phyloP scores from a whole-genome alignment of 2,797 vertebrate species.

The Cyclura pinguis region DNA sequence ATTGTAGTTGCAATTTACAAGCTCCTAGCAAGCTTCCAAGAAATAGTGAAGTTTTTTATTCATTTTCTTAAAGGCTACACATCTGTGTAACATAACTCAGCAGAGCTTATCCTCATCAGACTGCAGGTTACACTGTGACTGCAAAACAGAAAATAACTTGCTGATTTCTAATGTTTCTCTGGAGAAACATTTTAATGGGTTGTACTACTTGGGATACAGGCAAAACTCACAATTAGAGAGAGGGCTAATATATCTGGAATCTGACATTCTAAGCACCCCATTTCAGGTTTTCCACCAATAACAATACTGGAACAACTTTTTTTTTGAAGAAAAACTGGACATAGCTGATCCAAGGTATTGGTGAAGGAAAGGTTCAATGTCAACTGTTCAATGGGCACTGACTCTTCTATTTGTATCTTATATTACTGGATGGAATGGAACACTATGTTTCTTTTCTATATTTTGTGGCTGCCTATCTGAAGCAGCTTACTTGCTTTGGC shows the following conservation, averaged over 20 bases:
- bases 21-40: background rate
- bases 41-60: background rate
- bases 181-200: background rate
- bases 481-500: background rate
- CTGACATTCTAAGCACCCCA: background rate
- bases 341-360: background rate
- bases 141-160: background rate
- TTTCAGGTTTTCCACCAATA: background rate
- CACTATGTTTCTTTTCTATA: background rate
- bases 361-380: background rate
- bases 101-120: background rate
- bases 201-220: background rate
- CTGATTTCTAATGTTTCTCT: conserved; percentile 19
- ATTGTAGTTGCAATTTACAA: conserved; percentile 5
- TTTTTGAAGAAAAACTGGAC: background rate
- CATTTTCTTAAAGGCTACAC: conserved; percentile 29
- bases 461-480: background rate
- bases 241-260: background rate
- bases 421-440: background rate
- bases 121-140: background rate
- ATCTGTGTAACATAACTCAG: background rate
- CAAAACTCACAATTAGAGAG: background rate
- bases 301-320: background rate
- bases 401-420: background rate
- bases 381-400: background rate